Percentiles rank a stretch among this genome's conserved stretches.
Evolutionary conservation across 1,140 invertebrate genomes (phyloP).

Genomic region (Heterodera schachtii): DNA sequence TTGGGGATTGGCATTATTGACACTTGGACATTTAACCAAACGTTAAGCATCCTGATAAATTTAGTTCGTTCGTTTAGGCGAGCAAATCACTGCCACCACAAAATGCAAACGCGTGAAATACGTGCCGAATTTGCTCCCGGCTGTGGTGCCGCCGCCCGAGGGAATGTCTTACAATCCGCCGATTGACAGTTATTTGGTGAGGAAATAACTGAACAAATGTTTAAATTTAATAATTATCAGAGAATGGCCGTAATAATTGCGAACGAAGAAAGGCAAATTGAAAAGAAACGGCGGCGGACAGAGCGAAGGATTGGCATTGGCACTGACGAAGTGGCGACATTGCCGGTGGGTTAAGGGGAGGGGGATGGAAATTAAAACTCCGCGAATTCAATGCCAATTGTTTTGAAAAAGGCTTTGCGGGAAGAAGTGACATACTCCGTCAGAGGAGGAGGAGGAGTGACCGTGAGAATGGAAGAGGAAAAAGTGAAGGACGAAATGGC

Average conservation of each 20-base stretch:
- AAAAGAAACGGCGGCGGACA: conserved; percentile 4
- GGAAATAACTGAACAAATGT: neutral
- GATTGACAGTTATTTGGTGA: conserved; percentile 44
- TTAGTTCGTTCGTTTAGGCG: neutral
- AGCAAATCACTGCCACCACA: neutral
- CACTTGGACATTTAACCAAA: too few relatives aligned
- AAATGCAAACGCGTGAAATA: conserved; percentile 24
- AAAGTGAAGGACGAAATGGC: conserved; percentile 9
- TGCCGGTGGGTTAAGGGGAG: neutral
- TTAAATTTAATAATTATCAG: conserved; percentile 14
- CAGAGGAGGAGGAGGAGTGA: neutral
- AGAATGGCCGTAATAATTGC: conserved; percentile 34
- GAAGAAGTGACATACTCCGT: conserved; percentile 1
- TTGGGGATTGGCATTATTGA: neutral
- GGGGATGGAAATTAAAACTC: neutral
- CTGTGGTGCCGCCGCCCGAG: conserved; percentile 32
- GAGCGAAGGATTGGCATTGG: conserved; percentile 17
- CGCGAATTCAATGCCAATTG: too few relatives aligned
- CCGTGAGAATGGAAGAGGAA: neutral
- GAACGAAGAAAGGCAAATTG: conserved; percentile 35
- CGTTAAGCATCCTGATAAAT: neutral
- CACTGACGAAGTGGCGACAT: neutral
- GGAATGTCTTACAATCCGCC: conserved; percentile 49
- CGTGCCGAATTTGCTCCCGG: conserved; percentile 41
- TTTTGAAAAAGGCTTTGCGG: conserved; percentile 1